Evolutionary conservation across 2,797 vertebrate species (phyloP), one percentile per base, ranked within the genome.

Genomic region (Avahi laniger): DNA sequence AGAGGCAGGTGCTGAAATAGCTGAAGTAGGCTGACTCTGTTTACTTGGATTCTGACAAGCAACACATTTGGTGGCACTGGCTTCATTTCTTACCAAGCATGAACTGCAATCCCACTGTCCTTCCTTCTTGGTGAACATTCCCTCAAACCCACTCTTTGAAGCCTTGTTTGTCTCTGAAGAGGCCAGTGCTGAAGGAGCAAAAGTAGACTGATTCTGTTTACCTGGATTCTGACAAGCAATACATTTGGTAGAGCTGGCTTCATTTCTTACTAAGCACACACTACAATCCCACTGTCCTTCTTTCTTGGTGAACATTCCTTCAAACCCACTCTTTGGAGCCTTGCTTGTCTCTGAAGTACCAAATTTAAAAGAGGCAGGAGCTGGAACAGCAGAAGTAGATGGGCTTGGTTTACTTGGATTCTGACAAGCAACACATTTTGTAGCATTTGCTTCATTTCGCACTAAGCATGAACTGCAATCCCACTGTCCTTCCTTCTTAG

Each of bases 261-360:
- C 96, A 72, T 99, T 99, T 97, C 95, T 98, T 59, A 98, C 94
- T 89, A 61, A 97, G 95, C 99, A 99, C 6, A 98, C 82, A 46
- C 70, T 65, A 79, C 99, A 99, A 0, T 99, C 98, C 99, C 99
- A 99, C 83, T 99, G 99, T 13, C 99, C 99, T 43, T 98, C 98
- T 96, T 99, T 99, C 88, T 98, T 98, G 46, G 97, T 91, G 98
- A 99, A 99, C 96, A 98, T 98, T 30, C 98, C 98, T 96, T 97
- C 98, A 95, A 99, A 98, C 3, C 98, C 99, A 79, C 98, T 98
- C 85, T 97, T 98, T 69, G 97, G 96, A 13, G 96, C 81, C 82
- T 98, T 98, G 92, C 57, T 97, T 70, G 84, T 41, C 69, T 98
- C 98, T 91, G 59, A 11, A 24, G 93, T 69, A 94, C 93, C 96